These are phyloP conservation scores for Brienomyrus brachyistius DNA, from an alignment of 2,113 vertebrate genomes.

Conservation along the genomic window DNA sequence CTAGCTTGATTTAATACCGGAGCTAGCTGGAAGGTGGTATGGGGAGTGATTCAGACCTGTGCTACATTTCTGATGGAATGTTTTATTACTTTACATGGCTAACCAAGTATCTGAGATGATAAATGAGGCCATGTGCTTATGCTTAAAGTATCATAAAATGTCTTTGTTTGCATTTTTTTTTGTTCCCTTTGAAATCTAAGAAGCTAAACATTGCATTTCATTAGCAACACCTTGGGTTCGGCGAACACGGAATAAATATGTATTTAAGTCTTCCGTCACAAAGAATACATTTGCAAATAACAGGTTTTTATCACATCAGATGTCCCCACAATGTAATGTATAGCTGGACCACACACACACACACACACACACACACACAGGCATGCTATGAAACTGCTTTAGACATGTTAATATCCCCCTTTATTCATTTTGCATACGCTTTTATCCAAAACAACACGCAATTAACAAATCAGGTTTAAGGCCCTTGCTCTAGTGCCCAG, in stretches of 20 bases:
- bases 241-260: background rate
- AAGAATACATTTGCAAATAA: background rate
- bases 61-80: conserved; percentile 98
- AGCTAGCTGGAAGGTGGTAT: conserved; percentile 98
- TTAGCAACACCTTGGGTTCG: background rate
- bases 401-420: background rate
- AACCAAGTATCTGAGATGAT: conserved; percentile 95
- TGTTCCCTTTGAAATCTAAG: conserved; percentile 63
- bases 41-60: conserved; percentile 99
- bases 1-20: conserved; percentile 99
- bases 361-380: background rate
- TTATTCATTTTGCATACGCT: background rate
- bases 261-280: background rate
- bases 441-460: background rate
- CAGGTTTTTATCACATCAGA: too few relatives aligned
- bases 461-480: background rate
- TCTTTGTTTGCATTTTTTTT: conserved; percentile 74
- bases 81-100: conserved; percentile 99
- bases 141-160: conserved; percentile 76
- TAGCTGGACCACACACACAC: background rate
- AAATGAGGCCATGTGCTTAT: conserved; percentile 92
- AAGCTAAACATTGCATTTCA: conserved; percentile 54
- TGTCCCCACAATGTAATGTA: too few relatives aligned
- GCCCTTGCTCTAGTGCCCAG: background rate
- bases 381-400: background rate